Evolutionary conservation across 2,888 invertebrate genomes (phyloP).

Genomic region (Ophion costatus): DNA sequence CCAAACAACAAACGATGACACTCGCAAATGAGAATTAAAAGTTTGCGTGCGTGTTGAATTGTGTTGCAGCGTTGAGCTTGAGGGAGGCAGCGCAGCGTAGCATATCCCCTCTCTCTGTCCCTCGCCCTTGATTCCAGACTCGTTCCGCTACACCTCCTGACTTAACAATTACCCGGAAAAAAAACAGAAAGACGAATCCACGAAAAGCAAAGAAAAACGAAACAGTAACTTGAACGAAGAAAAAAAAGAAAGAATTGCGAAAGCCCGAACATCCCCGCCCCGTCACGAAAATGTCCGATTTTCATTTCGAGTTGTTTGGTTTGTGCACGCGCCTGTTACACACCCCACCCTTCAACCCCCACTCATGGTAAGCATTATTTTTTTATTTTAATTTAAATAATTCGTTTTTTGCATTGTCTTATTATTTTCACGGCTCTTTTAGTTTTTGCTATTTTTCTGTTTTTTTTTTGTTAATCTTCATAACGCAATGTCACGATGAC

Average conservation of each 20-base stretch:
- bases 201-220: constrained; percentile 44
- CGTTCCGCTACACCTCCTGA: constrained; percentile 66
- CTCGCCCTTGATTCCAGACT: constrained; percentile 72
- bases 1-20: constrained; percentile 29
- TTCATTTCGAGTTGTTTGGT: constrained; percentile 84
- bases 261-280: constrained; percentile 66
- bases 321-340: constrained; percentile 84
- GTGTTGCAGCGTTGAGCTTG: constrained; percentile 84
- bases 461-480: constrained; percentile 45
- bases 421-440: constrained; percentile 47
- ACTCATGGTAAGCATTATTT: constrained; percentile 83
- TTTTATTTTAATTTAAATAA: constrained; percentile 82
- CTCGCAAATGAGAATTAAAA: constrained; percentile 76
- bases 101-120: constrained; percentile 76
- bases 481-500: constrained; percentile 63
- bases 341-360: constrained; percentile 83
- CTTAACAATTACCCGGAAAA: constrained; percentile 56
- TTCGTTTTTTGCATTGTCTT: constrained; percentile 70
- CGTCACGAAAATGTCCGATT: constrained; percentile 80
- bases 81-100: constrained; percentile 84
- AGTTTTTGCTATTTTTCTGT: constrained; percentile 18
- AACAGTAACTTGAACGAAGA: constrained; percentile 59
- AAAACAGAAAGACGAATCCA: constrained; percentile 55
- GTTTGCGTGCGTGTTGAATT: constrained; percentile 83
- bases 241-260: constrained; percentile 49